Evolutionary conservation across 2,797 vertebrate species (phyloP).

Genomic region (Picus viridis): DNA sequence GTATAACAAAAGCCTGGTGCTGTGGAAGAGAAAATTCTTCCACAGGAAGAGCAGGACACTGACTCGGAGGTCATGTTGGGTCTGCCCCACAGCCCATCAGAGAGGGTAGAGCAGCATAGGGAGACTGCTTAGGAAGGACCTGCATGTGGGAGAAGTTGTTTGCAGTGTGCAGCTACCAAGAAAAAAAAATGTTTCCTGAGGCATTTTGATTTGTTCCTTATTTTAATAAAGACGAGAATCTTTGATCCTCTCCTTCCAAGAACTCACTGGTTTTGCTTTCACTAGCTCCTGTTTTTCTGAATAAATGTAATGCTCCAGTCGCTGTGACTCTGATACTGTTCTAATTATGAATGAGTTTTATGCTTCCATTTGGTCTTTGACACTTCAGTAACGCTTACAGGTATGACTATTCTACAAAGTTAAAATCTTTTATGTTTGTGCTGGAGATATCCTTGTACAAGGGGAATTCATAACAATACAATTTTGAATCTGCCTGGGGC

Average conservation of each 20-base stretch:
- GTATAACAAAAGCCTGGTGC: constrained; percentile 8
- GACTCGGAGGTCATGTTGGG: background rate
- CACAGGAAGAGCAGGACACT: background rate
- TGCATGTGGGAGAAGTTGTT: background rate
- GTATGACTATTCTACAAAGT: background rate
- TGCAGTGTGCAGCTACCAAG: background rate
- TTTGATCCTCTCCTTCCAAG: background rate
- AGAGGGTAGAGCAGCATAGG: background rate
- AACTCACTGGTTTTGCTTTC: background rate
- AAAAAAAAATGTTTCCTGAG: background rate
- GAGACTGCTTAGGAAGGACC: background rate
- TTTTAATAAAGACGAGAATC: background rate
- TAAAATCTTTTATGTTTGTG: background rate
- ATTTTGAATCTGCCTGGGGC: background rate
- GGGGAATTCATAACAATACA: background rate
- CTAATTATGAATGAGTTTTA: background rate
- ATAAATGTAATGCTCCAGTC: background rate
- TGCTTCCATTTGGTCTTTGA: background rate
- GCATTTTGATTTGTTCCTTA: background rate
- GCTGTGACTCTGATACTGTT: background rate
- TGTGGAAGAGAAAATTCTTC: background rate
- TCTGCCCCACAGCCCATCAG: background rate
- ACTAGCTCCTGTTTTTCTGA: background rate
- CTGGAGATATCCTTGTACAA: background rate
- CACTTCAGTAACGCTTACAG: background rate